A percentile compares a stretch with the other conserved stretches of the same genome.
Evolutionary conservation across 2,113 vertebrate genomes (phyloP).

Genomic region (Tychaedon coryphoeus): DNA sequence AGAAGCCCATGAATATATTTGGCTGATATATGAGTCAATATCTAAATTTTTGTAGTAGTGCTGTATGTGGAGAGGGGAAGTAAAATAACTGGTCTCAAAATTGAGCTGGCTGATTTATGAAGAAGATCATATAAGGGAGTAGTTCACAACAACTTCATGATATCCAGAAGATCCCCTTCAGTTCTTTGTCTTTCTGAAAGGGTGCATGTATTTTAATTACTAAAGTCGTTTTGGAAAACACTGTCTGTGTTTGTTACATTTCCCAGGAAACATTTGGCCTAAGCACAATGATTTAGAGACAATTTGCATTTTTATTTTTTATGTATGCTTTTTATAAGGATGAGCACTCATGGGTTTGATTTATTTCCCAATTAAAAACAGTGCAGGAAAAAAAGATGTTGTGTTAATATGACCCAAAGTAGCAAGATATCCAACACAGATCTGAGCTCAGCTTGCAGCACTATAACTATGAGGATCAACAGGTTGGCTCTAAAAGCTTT

Average conservation of each 20-base stretch:
- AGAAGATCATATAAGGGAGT: not conserved
- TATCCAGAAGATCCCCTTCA: not conserved
- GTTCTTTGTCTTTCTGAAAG: constrained; percentile 7
- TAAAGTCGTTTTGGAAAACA: not conserved
- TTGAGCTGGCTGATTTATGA: not conserved
- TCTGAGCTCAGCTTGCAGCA: not conserved
- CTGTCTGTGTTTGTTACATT: not conserved
- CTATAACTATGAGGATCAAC: not conserved
- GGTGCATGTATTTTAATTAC: not conserved
- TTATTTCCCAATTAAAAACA: not conserved
- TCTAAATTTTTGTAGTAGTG: not conserved
- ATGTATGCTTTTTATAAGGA: constrained; percentile 5
- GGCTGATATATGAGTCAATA: not conserved
- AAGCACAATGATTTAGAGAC: not conserved
- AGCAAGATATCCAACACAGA: not conserved
- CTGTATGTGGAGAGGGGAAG: not conserved
- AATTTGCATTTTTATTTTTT: not conserved
- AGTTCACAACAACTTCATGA: not conserved
- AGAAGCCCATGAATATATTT: not conserved
- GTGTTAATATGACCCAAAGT: not conserved
- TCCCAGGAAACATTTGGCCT: not conserved
- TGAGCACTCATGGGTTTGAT: not conserved
- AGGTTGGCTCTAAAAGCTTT: not conserved
- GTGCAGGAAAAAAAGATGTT: not conserved
- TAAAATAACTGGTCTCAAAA: not conserved